A percentile compares a stretch with the other conserved stretches of the same genome.
phyloP scores from a whole-genome alignment of 1,140 invertebrate species.

The Zaprionus nigranus region DNA sequence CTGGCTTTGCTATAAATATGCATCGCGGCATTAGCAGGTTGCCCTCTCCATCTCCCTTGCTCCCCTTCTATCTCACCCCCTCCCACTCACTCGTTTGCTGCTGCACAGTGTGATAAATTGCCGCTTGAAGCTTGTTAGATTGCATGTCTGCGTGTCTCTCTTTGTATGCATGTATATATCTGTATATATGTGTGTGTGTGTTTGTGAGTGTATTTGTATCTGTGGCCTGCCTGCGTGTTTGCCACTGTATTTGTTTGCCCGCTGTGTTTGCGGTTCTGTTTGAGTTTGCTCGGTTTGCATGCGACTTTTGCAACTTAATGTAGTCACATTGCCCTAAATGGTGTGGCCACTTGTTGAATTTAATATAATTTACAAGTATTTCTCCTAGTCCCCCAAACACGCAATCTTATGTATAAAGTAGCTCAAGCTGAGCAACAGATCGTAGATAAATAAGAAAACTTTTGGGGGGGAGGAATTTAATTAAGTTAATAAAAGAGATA shows the following conservation, averaged over 20 bases:
- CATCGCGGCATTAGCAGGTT: conserved; percentile 58
- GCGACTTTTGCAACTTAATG: conserved; percentile 40
- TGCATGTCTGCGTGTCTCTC: conserved; percentile 47
- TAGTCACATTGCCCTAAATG: conserved; percentile 58
- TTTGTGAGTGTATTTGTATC: neutral
- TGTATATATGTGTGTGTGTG: conserved; percentile 6
- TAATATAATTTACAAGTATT: conserved; percentile 64
- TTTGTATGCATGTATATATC: neutral
- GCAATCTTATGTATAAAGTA: conserved; percentile 19
- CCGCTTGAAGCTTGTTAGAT: conserved; percentile 66
- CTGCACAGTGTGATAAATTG: conserved; percentile 51
- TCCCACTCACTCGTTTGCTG: conserved; percentile 3
- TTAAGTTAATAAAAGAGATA: conserved; percentile 1
- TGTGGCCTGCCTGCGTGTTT: conserved; percentile 2
- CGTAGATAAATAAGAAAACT: neutral
- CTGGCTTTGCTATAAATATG: conserved; percentile 48
- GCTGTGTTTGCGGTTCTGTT: conserved; percentile 17
- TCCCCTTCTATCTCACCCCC: neutral
- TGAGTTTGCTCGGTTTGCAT: conserved; percentile 47
- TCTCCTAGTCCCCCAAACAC: conserved; percentile 11
- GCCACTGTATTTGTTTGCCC: conserved; percentile 9
- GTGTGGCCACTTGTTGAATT: conserved; percentile 67
- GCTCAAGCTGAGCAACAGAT: neutral
- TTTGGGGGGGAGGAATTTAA: neutral
- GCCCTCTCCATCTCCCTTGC: conserved; percentile 16